phyloP scores from a whole-genome alignment of 2,797 vertebrate species.

The Acestrorhynchus altus region DNA sequence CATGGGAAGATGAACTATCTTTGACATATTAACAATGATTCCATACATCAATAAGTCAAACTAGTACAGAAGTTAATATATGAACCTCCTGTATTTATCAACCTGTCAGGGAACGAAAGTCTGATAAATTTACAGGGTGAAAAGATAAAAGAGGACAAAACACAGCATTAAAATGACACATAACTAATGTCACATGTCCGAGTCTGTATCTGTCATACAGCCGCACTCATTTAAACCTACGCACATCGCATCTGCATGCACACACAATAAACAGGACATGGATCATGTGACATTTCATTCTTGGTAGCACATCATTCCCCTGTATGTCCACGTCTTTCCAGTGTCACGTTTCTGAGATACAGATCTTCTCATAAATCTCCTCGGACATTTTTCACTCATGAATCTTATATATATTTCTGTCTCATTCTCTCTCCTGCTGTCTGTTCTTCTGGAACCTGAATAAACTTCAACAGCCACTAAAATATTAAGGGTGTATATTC shows the following conservation, averaged over 20 bases:
- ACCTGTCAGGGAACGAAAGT: constrained; percentile 24
- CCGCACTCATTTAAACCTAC: background rate
- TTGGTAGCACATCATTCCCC: background rate
- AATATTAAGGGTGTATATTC: too few relatives aligned
- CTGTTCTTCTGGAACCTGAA: too few relatives aligned
- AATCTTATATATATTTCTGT: background rate
- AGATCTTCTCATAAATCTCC: background rate
- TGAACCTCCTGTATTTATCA: constrained; percentile 36
- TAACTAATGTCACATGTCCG: background rate
- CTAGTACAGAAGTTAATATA: constrained; percentile 42
- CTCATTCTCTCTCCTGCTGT: too few relatives aligned
- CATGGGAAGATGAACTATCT: constrained; percentile 41
- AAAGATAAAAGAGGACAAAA: background rate
- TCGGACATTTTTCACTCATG: background rate
- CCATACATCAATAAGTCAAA: constrained; percentile 52
- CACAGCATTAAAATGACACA: background rate
- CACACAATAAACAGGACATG: background rate
- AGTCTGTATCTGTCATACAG: background rate
- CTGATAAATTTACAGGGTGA: background rate
- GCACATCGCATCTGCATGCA: too few relatives aligned
- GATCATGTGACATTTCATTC: background rate
- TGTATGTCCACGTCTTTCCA: background rate
- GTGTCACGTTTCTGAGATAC: background rate
- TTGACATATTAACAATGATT: constrained; percentile 41
- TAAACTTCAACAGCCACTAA: too few relatives aligned